Evolutionary conservation across 2,797 vertebrate species (phyloP).

Genomic region (Anas bahamensis): DNA sequence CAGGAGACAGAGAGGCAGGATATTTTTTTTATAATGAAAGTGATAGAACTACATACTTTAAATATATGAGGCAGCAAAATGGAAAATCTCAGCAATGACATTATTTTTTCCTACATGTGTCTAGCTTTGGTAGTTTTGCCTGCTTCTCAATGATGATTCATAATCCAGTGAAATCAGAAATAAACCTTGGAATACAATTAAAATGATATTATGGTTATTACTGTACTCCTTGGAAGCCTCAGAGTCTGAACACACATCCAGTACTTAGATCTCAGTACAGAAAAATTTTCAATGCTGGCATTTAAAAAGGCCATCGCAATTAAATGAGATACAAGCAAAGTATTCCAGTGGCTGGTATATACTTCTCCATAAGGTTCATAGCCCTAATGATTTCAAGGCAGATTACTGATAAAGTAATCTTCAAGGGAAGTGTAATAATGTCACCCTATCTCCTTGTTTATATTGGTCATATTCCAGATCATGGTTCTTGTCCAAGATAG

Average conservation of each 20-base stretch:
- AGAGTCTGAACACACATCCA: neutral
- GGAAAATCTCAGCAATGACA: neutral
- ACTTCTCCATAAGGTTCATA: neutral
- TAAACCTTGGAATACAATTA: neutral
- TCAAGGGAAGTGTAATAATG: neutral
- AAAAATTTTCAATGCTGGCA: neutral
- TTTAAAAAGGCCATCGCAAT: constrained; percentile 16
- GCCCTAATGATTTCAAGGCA: neutral
- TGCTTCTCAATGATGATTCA: neutral
- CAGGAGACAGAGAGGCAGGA: neutral
- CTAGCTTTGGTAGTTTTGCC: neutral
- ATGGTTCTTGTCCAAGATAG: neutral
- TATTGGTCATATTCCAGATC: neutral
- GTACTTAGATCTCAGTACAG: neutral
- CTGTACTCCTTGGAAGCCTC: neutral
- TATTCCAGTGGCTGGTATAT: neutral
- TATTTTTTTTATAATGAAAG: neutral
- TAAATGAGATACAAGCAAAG: neutral
- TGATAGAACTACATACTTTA: neutral
- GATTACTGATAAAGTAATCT: neutral
- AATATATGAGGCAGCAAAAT: neutral
- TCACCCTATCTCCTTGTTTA: neutral
- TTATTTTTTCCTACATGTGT: neutral
- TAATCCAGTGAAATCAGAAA: neutral
- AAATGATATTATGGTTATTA: neutral